A percentile compares a stretch with the other conserved stretches of the same genome.
phyloP scores from a whole-genome alignment of 2,113 vertebrate genomes.

The Labeo catla region DNA sequence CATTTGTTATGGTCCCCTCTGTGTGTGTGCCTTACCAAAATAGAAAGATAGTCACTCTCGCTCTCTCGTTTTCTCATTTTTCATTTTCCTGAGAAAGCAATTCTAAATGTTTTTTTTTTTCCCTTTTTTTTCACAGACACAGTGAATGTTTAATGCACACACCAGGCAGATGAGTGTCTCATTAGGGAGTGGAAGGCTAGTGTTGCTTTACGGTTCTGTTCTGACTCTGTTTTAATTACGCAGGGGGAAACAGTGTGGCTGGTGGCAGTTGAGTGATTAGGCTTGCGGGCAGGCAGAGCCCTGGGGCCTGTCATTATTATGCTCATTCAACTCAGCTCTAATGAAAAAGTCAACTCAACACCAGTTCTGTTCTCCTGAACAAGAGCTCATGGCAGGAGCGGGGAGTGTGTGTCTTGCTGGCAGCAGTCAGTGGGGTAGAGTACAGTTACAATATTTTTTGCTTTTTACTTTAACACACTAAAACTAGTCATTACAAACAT shows the following conservation, averaged over 20 bases:
- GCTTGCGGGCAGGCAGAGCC: slow-evolving; percentile 82
- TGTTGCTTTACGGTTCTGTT: slow-evolving; percentile 77
- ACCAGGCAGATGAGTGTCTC: slow-evolving; percentile 79
- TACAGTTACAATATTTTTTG: background rate
- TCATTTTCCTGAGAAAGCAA: background rate
- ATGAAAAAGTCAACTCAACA: slow-evolving; percentile 69
- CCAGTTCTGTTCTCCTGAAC: slow-evolving; percentile 22
- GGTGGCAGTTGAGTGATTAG: slow-evolving; percentile 85
- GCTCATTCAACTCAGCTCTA: slow-evolving; percentile 81
- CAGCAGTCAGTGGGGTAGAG: slow-evolving; percentile 9
- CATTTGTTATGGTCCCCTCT: background rate
- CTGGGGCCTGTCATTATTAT: slow-evolving; percentile 82
- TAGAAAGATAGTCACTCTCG: background rate
- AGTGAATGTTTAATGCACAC: slow-evolving; percentile 89
- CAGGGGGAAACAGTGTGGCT: slow-evolving; percentile 73
- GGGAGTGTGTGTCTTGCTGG: background rate
- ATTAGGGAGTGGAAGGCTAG: slow-evolving; percentile 82
- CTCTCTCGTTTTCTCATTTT: slow-evolving; percentile 10
- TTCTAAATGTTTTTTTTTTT: background rate
- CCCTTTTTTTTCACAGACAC: slow-evolving; percentile 55
- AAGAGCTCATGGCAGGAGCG: slow-evolving; percentile 9
- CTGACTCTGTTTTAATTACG: slow-evolving; percentile 86
- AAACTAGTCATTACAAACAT: background rate
- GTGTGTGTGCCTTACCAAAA: background rate
- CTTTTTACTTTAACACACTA: background rate